Conservation (phyloP, 2,888 invertebrate genomes). For the Vandiemenella viatica region DNA sequence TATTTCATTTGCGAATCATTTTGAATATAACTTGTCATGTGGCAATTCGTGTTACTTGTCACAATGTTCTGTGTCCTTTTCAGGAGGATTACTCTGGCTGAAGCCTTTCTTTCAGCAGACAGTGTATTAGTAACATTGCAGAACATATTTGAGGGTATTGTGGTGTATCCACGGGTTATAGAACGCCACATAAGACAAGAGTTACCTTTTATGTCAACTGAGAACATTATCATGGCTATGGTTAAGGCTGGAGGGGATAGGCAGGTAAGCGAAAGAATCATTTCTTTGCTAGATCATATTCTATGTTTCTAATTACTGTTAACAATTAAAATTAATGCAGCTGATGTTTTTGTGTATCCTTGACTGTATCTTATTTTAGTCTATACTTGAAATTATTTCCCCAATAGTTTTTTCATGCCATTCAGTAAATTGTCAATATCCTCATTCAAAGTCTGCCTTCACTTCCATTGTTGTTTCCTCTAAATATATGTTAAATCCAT, state of each 20-base stretch:
- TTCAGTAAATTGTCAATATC: too few species aligned
- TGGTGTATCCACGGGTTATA: conserved; percentile 91
- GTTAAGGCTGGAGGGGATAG: conserved; percentile 90
- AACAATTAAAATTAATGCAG: conserved; percentile 81
- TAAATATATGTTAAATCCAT: too few species aligned
- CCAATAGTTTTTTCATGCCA: too few species aligned
- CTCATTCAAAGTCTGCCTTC: too few species aligned
- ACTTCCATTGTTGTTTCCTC: too few species aligned
- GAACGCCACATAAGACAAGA: conserved; percentile 73
- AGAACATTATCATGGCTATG: conserved; percentile 97
- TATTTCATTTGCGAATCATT: too few species aligned
- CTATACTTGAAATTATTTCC: too few species aligned
- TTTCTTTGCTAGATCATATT: conserved; percentile 83
- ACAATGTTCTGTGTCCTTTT: not conserved
- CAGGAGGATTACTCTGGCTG: conserved; percentile 75
- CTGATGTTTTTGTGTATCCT: conserved; percentile 90
- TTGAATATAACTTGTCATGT: not conserved
- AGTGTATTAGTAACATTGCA: conserved; percentile 73
- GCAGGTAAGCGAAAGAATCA: conserved; percentile 67
- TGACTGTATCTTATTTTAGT: too few species aligned
- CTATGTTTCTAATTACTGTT: conserved; percentile 80
- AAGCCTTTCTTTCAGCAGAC: conserved; percentile 88
- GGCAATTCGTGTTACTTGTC: not conserved
- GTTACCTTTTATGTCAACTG: conserved; percentile 94
- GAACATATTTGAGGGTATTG: conserved; percentile 87